These are phyloP conservation scores for Macroramphosus scolopax DNA, from an alignment of 2,797 vertebrate genomes.

Conservation along the genomic window DNA sequence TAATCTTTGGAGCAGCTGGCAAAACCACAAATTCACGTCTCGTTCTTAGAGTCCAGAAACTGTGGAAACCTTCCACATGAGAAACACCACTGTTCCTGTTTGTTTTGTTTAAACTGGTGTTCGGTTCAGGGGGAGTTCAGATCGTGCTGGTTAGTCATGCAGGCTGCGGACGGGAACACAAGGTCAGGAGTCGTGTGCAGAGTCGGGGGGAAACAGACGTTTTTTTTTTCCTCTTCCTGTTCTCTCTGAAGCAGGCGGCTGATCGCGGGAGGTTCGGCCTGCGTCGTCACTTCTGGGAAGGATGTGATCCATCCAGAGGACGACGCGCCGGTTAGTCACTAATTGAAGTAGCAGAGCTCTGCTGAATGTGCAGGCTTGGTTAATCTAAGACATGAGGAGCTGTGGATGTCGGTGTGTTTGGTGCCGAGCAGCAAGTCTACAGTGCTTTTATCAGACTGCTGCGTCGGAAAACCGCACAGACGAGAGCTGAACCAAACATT, in stretches of 20 bases:
- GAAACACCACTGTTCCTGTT: background rate
- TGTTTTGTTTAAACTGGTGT: background rate
- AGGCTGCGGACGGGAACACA: conserved; percentile 15
- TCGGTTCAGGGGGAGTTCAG: conserved; percentile 34
- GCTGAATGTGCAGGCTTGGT: background rate
- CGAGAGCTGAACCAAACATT: no score
- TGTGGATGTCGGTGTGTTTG: no score
- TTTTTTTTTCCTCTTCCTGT: conserved; percentile 52
- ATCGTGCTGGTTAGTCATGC: conserved; percentile 22
- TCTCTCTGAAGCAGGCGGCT: conserved; percentile 22
- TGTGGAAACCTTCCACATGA: background rate
- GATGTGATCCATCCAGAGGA: conserved; percentile 39
- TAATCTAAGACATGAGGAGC: no score
- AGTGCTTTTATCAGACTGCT: no score
- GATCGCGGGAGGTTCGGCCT: conserved; percentile 12
- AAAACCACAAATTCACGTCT: no score
- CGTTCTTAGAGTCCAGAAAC: background rate
- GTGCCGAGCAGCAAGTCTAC: no score
- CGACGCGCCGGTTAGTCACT: background rate
- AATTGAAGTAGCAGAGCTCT: background rate
- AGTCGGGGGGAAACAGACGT: conserved; percentile 6
- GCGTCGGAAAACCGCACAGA: no score
- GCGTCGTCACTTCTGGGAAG: conserved; percentile 20
- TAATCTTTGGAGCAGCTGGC: no score
- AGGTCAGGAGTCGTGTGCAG: conserved; percentile 29